Base-by-base conservation (phyloP, 2,113 vertebrate species). In the Zeus faber region DNA sequence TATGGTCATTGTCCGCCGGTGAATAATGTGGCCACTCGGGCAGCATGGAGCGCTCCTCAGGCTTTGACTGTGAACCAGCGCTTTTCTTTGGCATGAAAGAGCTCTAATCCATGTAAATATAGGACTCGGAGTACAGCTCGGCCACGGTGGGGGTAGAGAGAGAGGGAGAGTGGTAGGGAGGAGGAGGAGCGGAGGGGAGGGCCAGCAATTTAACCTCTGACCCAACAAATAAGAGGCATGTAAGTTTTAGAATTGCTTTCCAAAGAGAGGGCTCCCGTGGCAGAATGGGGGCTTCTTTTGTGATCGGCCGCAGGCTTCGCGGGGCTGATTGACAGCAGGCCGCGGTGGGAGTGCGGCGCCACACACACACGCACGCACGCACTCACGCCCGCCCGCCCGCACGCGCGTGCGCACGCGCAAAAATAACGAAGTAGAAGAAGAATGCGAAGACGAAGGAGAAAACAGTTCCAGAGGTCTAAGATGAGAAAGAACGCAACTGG, bases 151-250 rank as follows among this genome's bases (percentile, higher is more conserved):
- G 91, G 92, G 90, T 54, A 22, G 58, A 87, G 91, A 60, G 90
- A 91, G 92, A 89, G 89, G 87, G 88, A 85, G 26, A 66, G 62
- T 55, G 76, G 77, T n/a, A n/a, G n/a, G 91, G 62, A 90, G 91
- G 92, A 89, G 89, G 87, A 89, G 86, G 26, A 66, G 62, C 54
- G 76, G 77, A 81, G 83, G 83, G 87, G 87, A 88, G 95, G 96
- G 94, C 95, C 94, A 97, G 94, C 95, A 96, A 98, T 99, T 99
- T 99, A 98, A 99, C 95, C 97, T 99, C 92, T 98, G 94, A 95
- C 97, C 96, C 93, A 91, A 96, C 97, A 99, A 98, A 98, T 98
- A 97, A 97, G 95, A 96, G 95, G 94, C 94, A 96, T 96, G 95
- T 96, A 98, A 97, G 94, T 96, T 96, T 92, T 91, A 88, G 95